A percentile compares a stretch with the other conserved stretches of the same genome.
These are phyloP conservation scores for Pseudeuparius sepicola DNA, from an alignment of 2,888 invertebrate genomes.

Conservation along the genomic window DNA sequence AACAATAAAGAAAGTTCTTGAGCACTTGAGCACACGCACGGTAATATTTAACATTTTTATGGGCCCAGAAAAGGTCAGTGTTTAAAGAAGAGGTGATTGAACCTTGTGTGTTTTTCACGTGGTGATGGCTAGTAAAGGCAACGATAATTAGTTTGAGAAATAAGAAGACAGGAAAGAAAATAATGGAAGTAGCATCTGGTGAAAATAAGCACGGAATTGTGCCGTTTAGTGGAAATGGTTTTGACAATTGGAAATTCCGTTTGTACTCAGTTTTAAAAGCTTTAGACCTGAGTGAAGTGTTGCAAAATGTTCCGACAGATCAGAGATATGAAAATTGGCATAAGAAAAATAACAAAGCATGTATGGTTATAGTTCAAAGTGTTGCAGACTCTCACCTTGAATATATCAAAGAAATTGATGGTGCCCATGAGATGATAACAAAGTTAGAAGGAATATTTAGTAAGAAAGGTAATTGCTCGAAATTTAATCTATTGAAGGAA, in stretches of 20 bases:
- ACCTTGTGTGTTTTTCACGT: no score
- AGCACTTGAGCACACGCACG: no score
- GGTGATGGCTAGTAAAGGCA: no score
- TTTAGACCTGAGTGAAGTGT: slow-evolving; percentile 9
- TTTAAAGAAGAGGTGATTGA: no score
- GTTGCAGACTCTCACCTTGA: slow-evolving; percentile 17
- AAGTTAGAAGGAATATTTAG: slow-evolving; percentile 17
- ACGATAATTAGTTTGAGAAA: no score
- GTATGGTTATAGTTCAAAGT: slow-evolving; percentile 17
- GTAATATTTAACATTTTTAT: no score
- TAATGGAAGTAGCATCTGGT: no score
- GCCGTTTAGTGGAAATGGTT: slow-evolving; percentile 17
- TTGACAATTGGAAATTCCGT: slow-evolving; percentile 20
- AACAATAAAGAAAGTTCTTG: no score
- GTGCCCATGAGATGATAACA: slow-evolving; percentile 15
- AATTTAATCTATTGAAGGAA: no score
- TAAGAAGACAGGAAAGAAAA: no score
- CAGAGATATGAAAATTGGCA: slow-evolving; percentile 12
- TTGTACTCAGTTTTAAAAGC: slow-evolving; percentile 15
- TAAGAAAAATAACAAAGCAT: slow-evolving; percentile 15
- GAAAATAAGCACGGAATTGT: no score
- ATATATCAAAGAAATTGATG: slow-evolving; percentile 17
- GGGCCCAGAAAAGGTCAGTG: slow-evolving; percentile 5
- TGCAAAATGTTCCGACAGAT: slow-evolving; percentile 9
- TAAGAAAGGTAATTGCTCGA: slow-evolving; percentile 11